These are phyloP conservation scores for Columba guinea DNA, from an alignment of 2,797 vertebrate genomes.

Conservation along the genomic window DNA sequence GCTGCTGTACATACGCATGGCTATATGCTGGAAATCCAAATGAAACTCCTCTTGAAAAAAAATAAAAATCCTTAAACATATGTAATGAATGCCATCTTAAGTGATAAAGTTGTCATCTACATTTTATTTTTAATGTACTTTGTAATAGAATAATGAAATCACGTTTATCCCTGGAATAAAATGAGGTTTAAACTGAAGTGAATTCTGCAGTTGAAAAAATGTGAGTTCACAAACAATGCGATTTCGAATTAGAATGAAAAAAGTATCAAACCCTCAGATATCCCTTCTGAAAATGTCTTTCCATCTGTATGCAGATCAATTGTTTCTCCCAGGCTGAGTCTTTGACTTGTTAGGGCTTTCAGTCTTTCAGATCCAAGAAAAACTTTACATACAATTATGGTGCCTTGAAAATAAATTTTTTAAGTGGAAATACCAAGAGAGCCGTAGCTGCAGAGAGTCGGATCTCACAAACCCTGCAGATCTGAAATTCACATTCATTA, in stretches of 20 bases:
- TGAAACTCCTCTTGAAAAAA: neutral
- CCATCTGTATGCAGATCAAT: neutral
- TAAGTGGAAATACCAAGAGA: slow-evolving; percentile 33
- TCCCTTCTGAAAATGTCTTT: neutral
- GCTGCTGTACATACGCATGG: neutral
- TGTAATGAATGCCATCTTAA: slow-evolving; percentile 18
- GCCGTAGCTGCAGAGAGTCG: neutral
- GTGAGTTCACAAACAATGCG: slow-evolving; percentile 17
- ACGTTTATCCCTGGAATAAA: slow-evolving; percentile 1
- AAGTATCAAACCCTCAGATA: neutral
- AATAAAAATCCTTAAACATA: neutral
- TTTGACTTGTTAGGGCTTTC: slow-evolving; percentile 7
- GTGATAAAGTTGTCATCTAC: neutral
- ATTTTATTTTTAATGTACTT: slow-evolving; percentile 25
- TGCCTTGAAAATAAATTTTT: slow-evolving; percentile 43
- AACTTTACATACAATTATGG: slow-evolving; percentile 34
- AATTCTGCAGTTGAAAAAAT: slow-evolving; percentile 32
- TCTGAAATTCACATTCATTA: neutral
- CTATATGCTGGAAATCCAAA: slow-evolving; percentile 44
- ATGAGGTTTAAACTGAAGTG: neutral
- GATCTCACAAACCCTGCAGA: slow-evolving; percentile 20
- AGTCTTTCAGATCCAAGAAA: slow-evolving; percentile 33
- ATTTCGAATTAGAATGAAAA: neutral
- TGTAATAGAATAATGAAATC: slow-evolving; percentile 44
- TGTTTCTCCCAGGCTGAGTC: slow-evolving; percentile 23